Evolutionary conservation across 2,888 invertebrate species (phyloP), one percentile per base, ranked within the genome.

Genomic region (Colostygia pectinataria): DNA sequence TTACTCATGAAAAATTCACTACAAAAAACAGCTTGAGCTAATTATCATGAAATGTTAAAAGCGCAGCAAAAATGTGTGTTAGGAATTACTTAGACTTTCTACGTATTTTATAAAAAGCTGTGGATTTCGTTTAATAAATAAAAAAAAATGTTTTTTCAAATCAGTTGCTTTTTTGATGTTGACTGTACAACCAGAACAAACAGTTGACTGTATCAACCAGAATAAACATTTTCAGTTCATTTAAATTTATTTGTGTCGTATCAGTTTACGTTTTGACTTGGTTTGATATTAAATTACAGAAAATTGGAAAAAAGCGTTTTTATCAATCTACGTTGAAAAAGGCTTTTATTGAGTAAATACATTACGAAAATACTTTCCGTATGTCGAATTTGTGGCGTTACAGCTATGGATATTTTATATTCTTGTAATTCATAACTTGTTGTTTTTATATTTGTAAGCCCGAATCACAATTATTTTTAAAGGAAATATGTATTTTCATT

Each of bases 241-340:
- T 36, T 29, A n/a, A 20, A 15, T 12, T 27, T 9, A 25, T 25
- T 25, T 27, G n/a, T 7, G 7, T 20, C 13, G 29, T 29, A 29
- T 36, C 14, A 13, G 36, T 31, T 36, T 43, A 13, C 20, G 23
- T 7, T 28, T n/a, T 23, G 20, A 23, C 23, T 24, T 31, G 12
- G 24, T 23, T 38, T 31, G 12, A 32, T 33, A 13, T 5, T 9
- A 13, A 45, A 45, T 36, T 36, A 13, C 32, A 2, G 18, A 32
- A 8, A 5, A 13, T 24, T 36, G 13, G 13, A 23, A 23, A 34
- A 34, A 9, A 23, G 12, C 34, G 10, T 9, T 34, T 18, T 24
- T 23, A 23, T 15, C 1, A 18, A 28, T 9, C 14, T 18, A 7
- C 14, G 12, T 8, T 24, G 23, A 23, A 23, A 34, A 18, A 32